Base-by-base conservation (phyloP, 2,797 vertebrate genomes). In the Otolemur crassicaudatus region DNA sequence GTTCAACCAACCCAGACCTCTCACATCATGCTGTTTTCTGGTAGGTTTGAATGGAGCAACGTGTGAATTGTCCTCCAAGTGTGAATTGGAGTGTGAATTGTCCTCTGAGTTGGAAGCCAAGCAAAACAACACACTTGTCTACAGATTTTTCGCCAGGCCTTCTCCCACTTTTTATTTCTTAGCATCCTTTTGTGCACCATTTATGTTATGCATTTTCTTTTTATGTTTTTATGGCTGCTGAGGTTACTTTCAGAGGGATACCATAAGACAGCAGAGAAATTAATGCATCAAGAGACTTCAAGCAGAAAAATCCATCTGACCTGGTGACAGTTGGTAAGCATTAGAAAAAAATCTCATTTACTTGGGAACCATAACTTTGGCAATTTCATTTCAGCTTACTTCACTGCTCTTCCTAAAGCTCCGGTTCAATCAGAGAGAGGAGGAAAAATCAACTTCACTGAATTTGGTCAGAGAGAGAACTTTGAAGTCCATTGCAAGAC, bases 301-400 rank as follows among this genome's bases (percentile, higher is more conserved):
- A 93, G 96, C 94, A 97, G 95, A 97, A 96, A 97, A 97, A 97
- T 96, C 72, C 94, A 97, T 97, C 97, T 97, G 95, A 97, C 94
- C 87, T 96, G 91, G 94, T 96, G 96, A 97, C 93, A 97, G 96
- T 92, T 90, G 96, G 97, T 97, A 96, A 96, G 97, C 96, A 97
- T 97, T 97, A 97, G 91, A 96, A 95, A 97, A 97, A 97, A 97
- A 97, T 97, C 94, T 97, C 96, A 98, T 97, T 97, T 97, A 94
- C 94, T 94, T 90, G 91, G 96, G 90, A 96, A 97, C 93, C 87
- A 80, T 97, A 96, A 97, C 95, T 97, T 97, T 90, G 94, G 95
- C 96, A 96, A 96, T 97, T 98, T 97, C 97, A 96, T 97, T 98
- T 96, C 5, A 0, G 96, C 91, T 97, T 97, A 79, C 95, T 96